phyloP scores from a whole-genome alignment of 2,113 vertebrate genomes.

The Zeus faber region DNA sequence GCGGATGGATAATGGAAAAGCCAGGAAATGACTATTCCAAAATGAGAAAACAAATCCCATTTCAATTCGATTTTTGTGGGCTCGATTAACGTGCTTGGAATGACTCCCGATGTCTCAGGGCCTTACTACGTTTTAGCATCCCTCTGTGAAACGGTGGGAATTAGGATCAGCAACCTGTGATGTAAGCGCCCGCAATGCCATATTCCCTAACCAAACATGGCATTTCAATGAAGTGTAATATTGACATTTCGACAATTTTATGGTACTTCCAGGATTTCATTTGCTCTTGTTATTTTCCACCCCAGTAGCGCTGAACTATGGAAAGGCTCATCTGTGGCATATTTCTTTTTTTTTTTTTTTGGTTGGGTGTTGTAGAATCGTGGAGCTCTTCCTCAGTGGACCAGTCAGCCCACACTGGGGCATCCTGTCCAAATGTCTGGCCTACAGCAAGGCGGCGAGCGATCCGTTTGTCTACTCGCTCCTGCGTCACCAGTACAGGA shows the following conservation, averaged over 20 bases:
- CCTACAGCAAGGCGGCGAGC: slow-evolving; percentile 92
- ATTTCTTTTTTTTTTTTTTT: slow-evolving; percentile 18
- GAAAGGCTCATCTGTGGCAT: slow-evolving; percentile 25
- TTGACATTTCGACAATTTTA: slow-evolving; percentile 34
- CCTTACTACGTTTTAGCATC: too few species aligned
- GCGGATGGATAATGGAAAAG: slow-evolving; percentile 15
- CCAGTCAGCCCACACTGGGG: slow-evolving; percentile 89
- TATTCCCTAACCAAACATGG: slow-evolving; percentile 33
- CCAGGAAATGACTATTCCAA: slow-evolving; percentile 16
- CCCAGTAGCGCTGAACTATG: slow-evolving; percentile 32
- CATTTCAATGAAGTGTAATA: slow-evolving; percentile 47
- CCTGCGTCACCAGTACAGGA: slow-evolving; percentile 90
- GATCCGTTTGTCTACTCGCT: slow-evolving; percentile 97
- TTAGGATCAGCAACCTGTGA: background rate
- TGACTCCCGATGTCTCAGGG: too few species aligned
- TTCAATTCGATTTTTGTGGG: background rate
- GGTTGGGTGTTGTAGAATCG: slow-evolving; percentile 78
- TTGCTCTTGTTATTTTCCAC: slow-evolving; percentile 35
- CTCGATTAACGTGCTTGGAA: background rate
- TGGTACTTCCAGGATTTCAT: slow-evolving; percentile 1
- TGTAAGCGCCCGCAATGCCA: background rate
- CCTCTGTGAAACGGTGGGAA: background rate
- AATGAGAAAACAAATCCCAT: too few species aligned
- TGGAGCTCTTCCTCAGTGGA: slow-evolving; percentile 82
- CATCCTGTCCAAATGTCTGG: slow-evolving; percentile 89